Conservation (phyloP, 2,113 vertebrate genomes). For the Poeciliopsis prolifica region DNA sequence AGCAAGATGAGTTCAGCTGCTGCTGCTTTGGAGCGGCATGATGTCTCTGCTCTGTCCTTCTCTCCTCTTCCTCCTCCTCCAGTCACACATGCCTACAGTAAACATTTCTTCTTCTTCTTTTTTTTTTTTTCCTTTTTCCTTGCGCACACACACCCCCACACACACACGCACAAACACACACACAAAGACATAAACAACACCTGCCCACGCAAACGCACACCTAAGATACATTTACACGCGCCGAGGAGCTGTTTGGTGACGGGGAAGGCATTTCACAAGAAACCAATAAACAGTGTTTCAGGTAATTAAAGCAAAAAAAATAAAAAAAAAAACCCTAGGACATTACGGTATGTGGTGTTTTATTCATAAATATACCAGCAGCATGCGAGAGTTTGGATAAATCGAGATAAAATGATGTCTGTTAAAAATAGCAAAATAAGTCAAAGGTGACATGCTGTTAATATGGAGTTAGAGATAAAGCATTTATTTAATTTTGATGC, state of each 20-base stretch:
- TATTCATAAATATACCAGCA: not conserved
- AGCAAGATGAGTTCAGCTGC: constrained; percentile 38
- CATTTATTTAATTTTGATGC: not conserved
- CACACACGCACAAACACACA: not conserved
- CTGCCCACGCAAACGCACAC: constrained; percentile 33
- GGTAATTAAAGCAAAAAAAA: constrained; percentile 31
- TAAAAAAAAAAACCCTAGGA: not conserved
- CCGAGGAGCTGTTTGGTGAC: constrained; percentile 38
- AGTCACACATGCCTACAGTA: constrained; percentile 51
- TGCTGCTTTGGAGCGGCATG: constrained; percentile 41
- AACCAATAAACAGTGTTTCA: constrained; percentile 29
- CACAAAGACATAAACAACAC: constrained; percentile 43
- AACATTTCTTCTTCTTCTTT: constrained; percentile 53
- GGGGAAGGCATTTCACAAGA: constrained; percentile 32
- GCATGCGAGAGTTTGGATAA: not conserved
- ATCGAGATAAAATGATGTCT: not conserved
- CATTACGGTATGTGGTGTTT: not conserved
- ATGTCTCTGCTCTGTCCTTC: constrained; percentile 45
- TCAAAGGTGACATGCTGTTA: not conserved
- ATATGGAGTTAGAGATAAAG: not conserved
- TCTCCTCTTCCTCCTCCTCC: constrained; percentile 39
- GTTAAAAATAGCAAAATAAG: not conserved
- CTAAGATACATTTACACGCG: constrained; percentile 53
- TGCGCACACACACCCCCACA: not conserved
- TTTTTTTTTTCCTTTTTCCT: constrained; percentile 22